Evolutionary conservation across 2,888 invertebrate genomes (phyloP), one percentile per base, ranked within the genome.

Genomic region (Tridacna crocea): DNA sequence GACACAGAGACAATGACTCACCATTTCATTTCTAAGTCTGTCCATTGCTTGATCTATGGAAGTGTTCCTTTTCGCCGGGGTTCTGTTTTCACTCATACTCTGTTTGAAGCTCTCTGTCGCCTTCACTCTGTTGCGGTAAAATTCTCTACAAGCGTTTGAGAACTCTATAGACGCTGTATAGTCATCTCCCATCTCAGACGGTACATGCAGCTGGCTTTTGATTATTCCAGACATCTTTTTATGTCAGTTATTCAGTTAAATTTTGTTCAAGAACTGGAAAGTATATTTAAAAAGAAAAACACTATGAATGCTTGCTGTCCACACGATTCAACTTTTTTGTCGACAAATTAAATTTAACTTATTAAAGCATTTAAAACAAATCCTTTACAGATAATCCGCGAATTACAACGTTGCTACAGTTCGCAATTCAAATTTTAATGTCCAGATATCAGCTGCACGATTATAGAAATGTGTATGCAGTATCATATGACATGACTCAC

Each of bases 111-210:
- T 79, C 72, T 90, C 90, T 0, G 91, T 90, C 3, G 88, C 88
- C 68, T 90, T 87, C 47, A 91, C 83, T 61, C 92, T 72, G 26
- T 83, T 88, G 27, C 88, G 87, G 85, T 92, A 92, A 80, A 92
- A 92, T 68, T 89, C 87, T 58, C 92, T 73, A 74, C 92, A 92
- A 51, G 91, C 89, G 78, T 92, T 92, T 8, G 91, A 92, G 48
- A 92, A 82, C 82, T 92, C 92, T 46, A 92, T 92, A 17, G 89
- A 88, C 13, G 89, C 91, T 24, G 90, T 91, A 80, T 92, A 91
- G 60, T 87, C 88, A 70, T 91, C 90, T 22, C 74, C 61, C 55
- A 63, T 72, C n/a, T 66, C 75, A 27, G 22, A 26, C 36, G 80
- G 80, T n/a, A 80, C 60, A 0, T 36, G 61, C n/a, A 60, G 47